Evolutionary conservation across 2,113 vertebrate species (phyloP).

Genomic region (Lepus timidus): DNA sequence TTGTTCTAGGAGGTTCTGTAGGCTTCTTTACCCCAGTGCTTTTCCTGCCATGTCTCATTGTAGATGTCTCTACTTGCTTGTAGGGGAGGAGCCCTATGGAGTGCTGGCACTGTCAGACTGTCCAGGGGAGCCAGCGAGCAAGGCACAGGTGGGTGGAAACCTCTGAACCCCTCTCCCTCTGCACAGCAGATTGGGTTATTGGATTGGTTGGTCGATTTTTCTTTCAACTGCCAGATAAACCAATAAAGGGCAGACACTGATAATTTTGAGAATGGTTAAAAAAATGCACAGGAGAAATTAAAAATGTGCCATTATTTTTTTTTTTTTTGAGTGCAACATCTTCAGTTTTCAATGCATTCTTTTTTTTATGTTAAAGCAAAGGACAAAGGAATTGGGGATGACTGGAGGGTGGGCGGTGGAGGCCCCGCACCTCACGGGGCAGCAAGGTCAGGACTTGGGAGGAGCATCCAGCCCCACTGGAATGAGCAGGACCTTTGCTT

Average conservation of each 20-base stretch:
- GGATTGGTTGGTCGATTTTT: background rate
- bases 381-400: background rate
- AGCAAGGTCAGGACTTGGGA: background rate
- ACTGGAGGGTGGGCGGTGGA: background rate
- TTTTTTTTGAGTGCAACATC: background rate
- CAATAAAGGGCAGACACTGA: background rate
- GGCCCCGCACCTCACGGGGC: too few species aligned
- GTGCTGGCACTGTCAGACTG: background rate
- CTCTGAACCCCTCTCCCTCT: background rate
- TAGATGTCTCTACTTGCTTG: background rate
- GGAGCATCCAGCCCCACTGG: background rate
- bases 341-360: background rate
- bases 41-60: constrained; percentile 5
- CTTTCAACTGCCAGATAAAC: background rate
- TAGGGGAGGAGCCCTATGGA: background rate
- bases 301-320: constrained; percentile 37
- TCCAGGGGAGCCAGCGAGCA: background rate
- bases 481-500: background rate
- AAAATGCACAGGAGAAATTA: constrained; percentile 38
- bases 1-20: background rate
- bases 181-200: background rate
- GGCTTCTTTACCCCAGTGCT: background rate
- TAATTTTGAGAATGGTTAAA: background rate
- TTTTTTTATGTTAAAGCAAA: constrained; percentile 29
- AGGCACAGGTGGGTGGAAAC: constrained; percentile 68